Evolutionary conservation across 2,797 vertebrate genomes (phyloP).

Genomic region (Paramormyrops hopkinsi): DNA sequence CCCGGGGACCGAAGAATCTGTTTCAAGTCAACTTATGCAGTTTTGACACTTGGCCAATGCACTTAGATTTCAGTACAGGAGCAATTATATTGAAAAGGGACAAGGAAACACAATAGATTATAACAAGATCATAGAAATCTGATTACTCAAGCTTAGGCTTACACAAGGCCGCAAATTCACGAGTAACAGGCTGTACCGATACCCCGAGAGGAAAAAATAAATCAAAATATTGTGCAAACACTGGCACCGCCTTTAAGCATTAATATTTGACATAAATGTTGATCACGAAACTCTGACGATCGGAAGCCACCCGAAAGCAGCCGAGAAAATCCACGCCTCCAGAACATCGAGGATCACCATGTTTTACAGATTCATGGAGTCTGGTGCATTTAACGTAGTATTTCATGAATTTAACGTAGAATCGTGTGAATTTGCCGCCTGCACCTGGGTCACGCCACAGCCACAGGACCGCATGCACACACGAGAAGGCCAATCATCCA

Average conservation of each 20-base stretch:
- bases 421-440: background rate
- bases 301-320: conserved; percentile 1
- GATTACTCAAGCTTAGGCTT: background rate
- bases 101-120: conserved; percentile 19
- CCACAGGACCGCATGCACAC: background rate
- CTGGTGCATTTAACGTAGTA: background rate
- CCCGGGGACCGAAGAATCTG: conserved; percentile 51
- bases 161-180: background rate
- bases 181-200: background rate
- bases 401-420: background rate
- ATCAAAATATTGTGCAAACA: background rate
- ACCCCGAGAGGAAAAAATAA: background rate
- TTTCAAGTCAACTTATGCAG: conserved; percentile 53
- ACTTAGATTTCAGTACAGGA: conserved; percentile 53
- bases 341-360: background rate
- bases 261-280: conserved; percentile 5
- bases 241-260: conserved; percentile 14
- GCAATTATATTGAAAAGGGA: conserved; percentile 38
- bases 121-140: conserved; percentile 6
- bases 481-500: background rate
- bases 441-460: background rate
- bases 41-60: conserved; percentile 56
- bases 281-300: conserved; percentile 8
- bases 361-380: background rate
- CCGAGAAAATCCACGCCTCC: background rate